Base-by-base conservation (phyloP, 2,113 vertebrate genomes). In the Pyxicephalus adspersus region DNA sequence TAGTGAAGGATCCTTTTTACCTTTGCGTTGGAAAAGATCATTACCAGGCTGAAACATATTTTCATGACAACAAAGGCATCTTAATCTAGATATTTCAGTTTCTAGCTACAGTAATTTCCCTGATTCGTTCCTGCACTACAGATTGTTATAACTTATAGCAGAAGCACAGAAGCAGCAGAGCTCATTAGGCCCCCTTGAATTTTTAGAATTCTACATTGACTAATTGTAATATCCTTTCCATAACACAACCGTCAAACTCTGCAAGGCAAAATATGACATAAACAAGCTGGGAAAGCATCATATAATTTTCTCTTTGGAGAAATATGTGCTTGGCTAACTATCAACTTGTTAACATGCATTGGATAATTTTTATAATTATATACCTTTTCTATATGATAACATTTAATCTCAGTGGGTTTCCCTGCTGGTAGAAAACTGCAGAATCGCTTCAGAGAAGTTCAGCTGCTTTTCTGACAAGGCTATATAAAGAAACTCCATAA, bases 21-120 rank as follows among this genome's bases (percentile, higher is more conserved):
- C 80, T 82, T 74, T 82, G 80, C 70, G 58, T 71, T 82, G 29
- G 51, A 50, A 75, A 82, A 65, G 61, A 82, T 82, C 63, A 75
- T 82, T 82, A 82, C 70, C 18, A 57, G 61, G 1, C 22, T 57
- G 50, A 75, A 58, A 58, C 63, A 57, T 58, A 65, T 75, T 75
- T 75, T 81, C 63, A 57, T 65, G 70, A 74, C 68, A 74, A 38
- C 68, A 73, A 65, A 81, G 61, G 68, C 60, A 81, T 73, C 71
- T 73, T 26, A 64, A 73, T 73, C 51, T 34, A 74, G 60, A 57
- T 61, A 81, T 73, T 52, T 38, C 51, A 34, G 13, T 64, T 63
- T 17, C 28, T 23, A 73, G 54, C 23, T 60, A 50, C 29, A 50
- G 64, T 79, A 57, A 79, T 79, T 60, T 38, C 51, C 51, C 50